Evolutionary conservation across 2,888 invertebrate species (phyloP), one percentile per base, ranked within the genome.

Genomic region (Ctenicera cuprea): DNA sequence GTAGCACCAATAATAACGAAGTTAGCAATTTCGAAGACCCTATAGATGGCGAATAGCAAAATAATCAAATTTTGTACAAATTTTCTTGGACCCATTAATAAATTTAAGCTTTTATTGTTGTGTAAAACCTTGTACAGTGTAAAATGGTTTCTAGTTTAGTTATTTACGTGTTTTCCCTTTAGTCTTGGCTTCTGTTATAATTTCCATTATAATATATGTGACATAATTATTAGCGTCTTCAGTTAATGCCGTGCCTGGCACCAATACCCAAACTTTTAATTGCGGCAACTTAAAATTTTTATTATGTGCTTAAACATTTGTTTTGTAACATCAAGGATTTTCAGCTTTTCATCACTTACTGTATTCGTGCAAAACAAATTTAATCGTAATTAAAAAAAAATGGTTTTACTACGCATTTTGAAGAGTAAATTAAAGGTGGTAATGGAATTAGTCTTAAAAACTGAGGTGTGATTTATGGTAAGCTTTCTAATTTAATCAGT

Each of bases 251-350:
- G 68, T 64, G 43, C 73, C 73, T 68, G 71, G 71, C 50, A 74
- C 70, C 48, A 73, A 69, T 64, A 73, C 16, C 20, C 43, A 71
- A 74, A 71, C 66, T 74, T 70, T 66, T 74, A 70, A 74, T 74
- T 74, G 70, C 48, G 61, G 48, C 65, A 74, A 52, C 68, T 62
- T 63, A 54, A 61, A 48, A 43, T 66, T 66, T 66, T 50, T 66
- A 66, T 66, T 43, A 14, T 57, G 50, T 50, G 50, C 33, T 50
- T 41, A 38, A 30, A 50, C 30, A 54, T 54, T 30, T 66, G 66
- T 52, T 54, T 54, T 26, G 18, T 48, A 64, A 20, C 64, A 43
- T 33, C n/a, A 41, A 18, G 43, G 9, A 37, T 41, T 50, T 20
- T 37, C 48, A 16, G 22, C 33, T 37, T 18, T 65, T 65, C 50